phyloP scores from a whole-genome alignment of 2,113 vertebrate genomes.

The Zeus faber region DNA sequence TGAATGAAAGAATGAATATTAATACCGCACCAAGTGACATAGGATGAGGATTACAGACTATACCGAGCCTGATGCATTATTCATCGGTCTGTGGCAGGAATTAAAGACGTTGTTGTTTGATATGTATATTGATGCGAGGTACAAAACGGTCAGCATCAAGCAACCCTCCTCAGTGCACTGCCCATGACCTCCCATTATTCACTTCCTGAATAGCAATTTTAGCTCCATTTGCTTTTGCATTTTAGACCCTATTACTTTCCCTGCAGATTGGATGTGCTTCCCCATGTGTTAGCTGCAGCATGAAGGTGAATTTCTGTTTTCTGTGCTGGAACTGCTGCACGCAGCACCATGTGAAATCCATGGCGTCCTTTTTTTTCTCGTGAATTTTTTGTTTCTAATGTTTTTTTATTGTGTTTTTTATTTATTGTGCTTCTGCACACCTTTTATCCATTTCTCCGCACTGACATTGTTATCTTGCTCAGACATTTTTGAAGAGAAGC shows the following conservation, averaged over 20 bases:
- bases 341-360: too few species aligned
- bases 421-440: too few species aligned
- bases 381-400: too few species aligned
- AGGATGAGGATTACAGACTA: background rate
- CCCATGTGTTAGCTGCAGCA: too few species aligned
- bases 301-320: background rate
- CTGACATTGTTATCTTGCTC: too few species aligned
- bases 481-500: too few species aligned
- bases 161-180: background rate
- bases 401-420: too few species aligned
- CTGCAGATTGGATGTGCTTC: background rate
- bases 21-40: background rate
- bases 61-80: background rate
- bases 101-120: background rate
- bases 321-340: too few species aligned
- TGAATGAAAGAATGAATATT: constrained; percentile 1
- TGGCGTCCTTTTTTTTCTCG: too few species aligned
- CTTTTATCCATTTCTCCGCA: too few species aligned
- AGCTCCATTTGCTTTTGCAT: background rate
- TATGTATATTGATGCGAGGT: background rate
- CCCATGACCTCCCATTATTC: constrained; percentile 5
- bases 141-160: constrained; percentile 6
- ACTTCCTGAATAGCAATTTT: background rate
- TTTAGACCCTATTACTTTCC: background rate
- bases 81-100: constrained; percentile 1